These are phyloP conservation scores for Plutomurus gul DNA, from an alignment of 1,140 invertebrate species.

Conservation along the genomic window DNA sequence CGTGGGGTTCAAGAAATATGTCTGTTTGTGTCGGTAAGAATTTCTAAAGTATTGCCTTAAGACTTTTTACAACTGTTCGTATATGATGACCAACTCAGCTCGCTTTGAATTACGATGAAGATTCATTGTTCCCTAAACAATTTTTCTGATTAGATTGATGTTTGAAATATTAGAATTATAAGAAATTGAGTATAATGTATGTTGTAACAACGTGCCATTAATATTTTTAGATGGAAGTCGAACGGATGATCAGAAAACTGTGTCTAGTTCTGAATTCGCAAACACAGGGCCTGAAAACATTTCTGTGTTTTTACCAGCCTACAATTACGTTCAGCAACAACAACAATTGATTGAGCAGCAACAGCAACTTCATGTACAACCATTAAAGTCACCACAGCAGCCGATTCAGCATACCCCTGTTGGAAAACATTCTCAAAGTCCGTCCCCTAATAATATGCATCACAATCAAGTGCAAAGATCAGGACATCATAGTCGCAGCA, in stretches of 20 bases:
- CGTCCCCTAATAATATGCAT: background rate
- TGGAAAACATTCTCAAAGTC: slow-evolving; percentile 8
- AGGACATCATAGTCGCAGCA: slow-evolving; percentile 1
- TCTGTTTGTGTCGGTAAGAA: slow-evolving; percentile 50
- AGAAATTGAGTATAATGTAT: background rate
- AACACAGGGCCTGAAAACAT: background rate
- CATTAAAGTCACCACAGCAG: too few relatives aligned
- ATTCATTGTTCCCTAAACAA: slow-evolving; percentile 46
- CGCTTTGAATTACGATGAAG: slow-evolving; percentile 50
- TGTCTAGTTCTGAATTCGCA: background rate
- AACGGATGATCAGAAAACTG: background rate
- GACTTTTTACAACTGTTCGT: background rate
- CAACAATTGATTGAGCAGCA: background rate
- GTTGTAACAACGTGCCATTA: background rate
- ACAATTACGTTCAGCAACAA: background rate
- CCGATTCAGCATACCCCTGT: too few relatives aligned
- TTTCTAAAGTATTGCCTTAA: background rate
- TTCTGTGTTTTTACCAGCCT: slow-evolving; percentile 12
- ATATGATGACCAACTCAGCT: slow-evolving; percentile 51
- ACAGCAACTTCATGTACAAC: background rate
- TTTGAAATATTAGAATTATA: too few relatives aligned
- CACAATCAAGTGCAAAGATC: background rate
- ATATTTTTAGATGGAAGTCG: background rate
- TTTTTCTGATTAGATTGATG: slow-evolving; percentile 12
- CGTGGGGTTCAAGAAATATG: slow-evolving; percentile 48